Evolutionary conservation across 1,140 invertebrate genomes (phyloP), one percentile per base, ranked within the genome.

Genomic region (Hirudo medicinalis): DNA sequence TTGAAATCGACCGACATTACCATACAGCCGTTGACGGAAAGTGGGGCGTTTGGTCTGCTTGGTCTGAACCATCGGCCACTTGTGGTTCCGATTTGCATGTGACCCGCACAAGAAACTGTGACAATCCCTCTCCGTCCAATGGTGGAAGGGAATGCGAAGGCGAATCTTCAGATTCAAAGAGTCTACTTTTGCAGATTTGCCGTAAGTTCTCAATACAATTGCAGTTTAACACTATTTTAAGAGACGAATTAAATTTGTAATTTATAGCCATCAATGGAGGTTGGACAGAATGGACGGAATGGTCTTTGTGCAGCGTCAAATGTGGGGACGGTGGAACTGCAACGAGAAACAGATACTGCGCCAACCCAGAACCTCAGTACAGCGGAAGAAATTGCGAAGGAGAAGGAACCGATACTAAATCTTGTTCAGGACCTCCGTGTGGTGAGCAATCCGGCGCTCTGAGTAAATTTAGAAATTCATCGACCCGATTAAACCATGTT

Each of bases 31-130:
- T 84, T 70, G 83, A 88, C 73, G 87, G 87, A 3, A 82, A 79
- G 1, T 89, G 88, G 88, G 81, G 85, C 60, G 71, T 78, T 0
- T 90, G 88, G 88, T 78, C 79, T n/a, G 43, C 77, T 2, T 89
- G 88, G 88, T 83, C 83, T 19, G 79, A 83, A 6, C 89, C 88
- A 79, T 87, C 87, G 2, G 79, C 83, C 20, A 83, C 84, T 17
- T 89, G 88, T 76, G 87, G 86, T 0, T 77, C 84, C n/a, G 88
- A 87, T 6, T 83, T 87, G 2, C 82, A 85, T 75, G 40, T 49
- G 27, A 85, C 85, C 75, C 81, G 87, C 73, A 81, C 79, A 2
- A 80, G 88, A 75, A 79, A 77, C 69, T 90, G 88, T 77, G 81
- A 86, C 75, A 86, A 86, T 75, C 78, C 79, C 13, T 27, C 71